Evolutionary conservation across 2,888 invertebrate species (phyloP), one percentile per base, ranked within the genome.

Genomic region (Syrphus vitripennis): DNA sequence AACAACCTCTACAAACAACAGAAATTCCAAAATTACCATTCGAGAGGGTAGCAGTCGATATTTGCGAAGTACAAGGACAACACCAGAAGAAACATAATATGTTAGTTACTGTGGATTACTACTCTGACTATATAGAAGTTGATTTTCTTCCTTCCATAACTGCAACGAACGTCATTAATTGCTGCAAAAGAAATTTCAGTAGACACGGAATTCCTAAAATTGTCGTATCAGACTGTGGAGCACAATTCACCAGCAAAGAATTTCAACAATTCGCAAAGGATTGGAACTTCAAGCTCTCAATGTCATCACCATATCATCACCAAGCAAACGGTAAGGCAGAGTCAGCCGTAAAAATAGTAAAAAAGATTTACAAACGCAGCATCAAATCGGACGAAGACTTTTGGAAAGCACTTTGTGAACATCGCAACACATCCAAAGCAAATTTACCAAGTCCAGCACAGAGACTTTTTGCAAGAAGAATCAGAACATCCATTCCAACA

Each of bases 161-260:
- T 10, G 21, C 59, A 61, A 19, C 21, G 4, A 21, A 61, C 19
- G 14, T 61, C 10, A 61, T 61, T 19, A 59, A 59, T 37, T 37
- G 59, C 21, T 59, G 37, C 59, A 61, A 61, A 61, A 40, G 24
- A 24, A 42, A 42, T 24, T 61, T 61, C 42, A 61, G 61, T 10
- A 37, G 61, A 4, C 24, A 40, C n/a, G 61, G 61, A 21, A 61
- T 61, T 16, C 59, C 61, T 14, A 37, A 61, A 61, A 40, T 61
- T 14, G 40, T 37, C 14, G 42, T 40, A 21, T 61, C 61, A 24
- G 40, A 61, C 24, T 19, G 61, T 61, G 61, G 42, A 24, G 2
- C 61, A 24, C 40, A 37, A 24, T 59, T 59, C 12, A 37, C 19
- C 10, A 61, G 40, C 9, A 1, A 4, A 61, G 40, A 61, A 7